phyloP scores from a whole-genome alignment of 1,140 invertebrate species.

The Stegodyphus dumicola region DNA sequence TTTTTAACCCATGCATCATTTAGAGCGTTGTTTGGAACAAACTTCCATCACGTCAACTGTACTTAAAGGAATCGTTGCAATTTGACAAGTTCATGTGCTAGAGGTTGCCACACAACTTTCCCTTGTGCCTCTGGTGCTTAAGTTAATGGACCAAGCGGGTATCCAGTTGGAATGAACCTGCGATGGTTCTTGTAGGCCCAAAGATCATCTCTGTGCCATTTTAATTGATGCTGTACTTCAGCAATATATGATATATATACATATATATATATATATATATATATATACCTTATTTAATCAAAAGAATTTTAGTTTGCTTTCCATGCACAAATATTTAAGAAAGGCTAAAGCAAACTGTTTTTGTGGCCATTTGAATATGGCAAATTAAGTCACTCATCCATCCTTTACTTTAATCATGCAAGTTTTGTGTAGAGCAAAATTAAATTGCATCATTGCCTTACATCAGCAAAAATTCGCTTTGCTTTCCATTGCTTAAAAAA shows the following conservation, averaged over 20 bases:
- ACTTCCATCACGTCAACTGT: not conserved
- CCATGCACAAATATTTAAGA: constrained; percentile 15
- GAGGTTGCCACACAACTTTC: constrained; percentile 15
- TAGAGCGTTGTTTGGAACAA: constrained; percentile 9
- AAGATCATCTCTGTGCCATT: constrained; percentile 57
- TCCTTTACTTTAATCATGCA: constrained; percentile 18
- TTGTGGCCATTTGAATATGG: not conserved
- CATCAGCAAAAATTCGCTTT: not conserved
- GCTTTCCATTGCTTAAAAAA: not conserved
- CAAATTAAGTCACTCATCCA: constrained; percentile 24
- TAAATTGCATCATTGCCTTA: constrained; percentile 8
- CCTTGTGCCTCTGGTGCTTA: constrained; percentile 18
- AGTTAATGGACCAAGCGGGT: constrained; percentile 35
- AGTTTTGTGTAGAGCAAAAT: not conserved
- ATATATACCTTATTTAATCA: constrained; percentile 55
- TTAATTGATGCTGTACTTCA: constrained; percentile 31
- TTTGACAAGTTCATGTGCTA: constrained; percentile 14
- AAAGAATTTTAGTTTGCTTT: constrained; percentile 51
- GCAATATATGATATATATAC: constrained; percentile 47
- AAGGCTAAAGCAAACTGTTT: constrained; percentile 31
- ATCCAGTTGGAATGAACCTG: not conserved
- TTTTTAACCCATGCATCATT: constrained; percentile 1
- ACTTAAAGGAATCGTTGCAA: constrained; percentile 13
- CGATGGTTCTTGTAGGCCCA: constrained; percentile 40
- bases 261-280: not conserved